Evolutionary conservation across 2,113 vertebrate genomes (phyloP).

Genomic region (Fukomys damarensis): DNA sequence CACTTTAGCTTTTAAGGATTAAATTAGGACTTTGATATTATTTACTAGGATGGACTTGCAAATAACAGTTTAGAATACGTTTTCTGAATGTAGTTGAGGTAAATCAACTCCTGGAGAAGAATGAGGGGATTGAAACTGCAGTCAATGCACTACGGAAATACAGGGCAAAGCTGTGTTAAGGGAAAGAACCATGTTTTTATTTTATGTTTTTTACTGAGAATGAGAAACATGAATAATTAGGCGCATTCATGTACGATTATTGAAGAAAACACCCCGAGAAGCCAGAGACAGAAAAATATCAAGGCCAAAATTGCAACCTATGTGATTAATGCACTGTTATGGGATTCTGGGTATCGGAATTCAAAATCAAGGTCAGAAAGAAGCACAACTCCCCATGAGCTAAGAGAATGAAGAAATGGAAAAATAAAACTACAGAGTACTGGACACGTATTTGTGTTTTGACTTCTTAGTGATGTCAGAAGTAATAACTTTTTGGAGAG

Average conservation of each 20-base stretch:
- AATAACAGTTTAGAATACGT: neutral
- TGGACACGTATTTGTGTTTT: neutral
- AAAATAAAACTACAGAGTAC: neutral
- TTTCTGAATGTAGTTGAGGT: neutral
- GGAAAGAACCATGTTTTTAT: neutral
- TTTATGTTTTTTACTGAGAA: neutral
- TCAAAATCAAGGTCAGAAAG: neutral
- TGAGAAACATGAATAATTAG: neutral
- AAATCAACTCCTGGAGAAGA: neutral
- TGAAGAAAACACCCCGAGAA: neutral
- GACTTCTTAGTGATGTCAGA: conserved; percentile 17
- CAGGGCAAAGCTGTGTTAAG: neutral
- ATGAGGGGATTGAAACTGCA: neutral
- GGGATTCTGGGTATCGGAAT: neutral
- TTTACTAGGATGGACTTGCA: neutral
- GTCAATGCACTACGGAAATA: neutral
- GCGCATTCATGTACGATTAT: neutral
- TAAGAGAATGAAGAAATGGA: neutral
- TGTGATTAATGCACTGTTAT: neutral
- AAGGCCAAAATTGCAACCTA: neutral
- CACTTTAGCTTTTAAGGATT: neutral
- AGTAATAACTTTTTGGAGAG: neutral
- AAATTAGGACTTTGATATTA: neutral
- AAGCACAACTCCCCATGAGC: neutral
- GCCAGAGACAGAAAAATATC: neutral